These are phyloP conservation scores for Puffinus mauretanicus DNA, from an alignment of 2,113 vertebrate genomes.

Conservation along the genomic window DNA sequence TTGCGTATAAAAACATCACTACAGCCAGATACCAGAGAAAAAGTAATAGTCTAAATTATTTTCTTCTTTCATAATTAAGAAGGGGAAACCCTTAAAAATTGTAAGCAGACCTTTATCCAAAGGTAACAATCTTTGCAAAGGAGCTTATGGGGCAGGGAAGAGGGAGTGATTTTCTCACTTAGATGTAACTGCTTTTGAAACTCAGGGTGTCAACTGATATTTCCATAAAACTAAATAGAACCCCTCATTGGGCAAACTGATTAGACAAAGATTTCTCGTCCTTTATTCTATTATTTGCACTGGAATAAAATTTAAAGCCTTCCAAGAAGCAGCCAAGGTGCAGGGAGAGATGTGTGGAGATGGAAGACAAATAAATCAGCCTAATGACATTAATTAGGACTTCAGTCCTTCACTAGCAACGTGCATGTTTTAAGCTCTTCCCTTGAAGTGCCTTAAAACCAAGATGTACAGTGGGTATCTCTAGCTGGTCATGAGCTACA, in stretches of 20 bases:
- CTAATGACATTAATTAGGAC: background rate
- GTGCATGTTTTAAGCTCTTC: background rate
- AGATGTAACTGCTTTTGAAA: background rate
- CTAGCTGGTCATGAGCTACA: fast-evolving
- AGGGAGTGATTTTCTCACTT: background rate
- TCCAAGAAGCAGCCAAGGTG: background rate
- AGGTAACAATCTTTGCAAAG: background rate
- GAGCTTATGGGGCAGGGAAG: background rate
- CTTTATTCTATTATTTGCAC: background rate
- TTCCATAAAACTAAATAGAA: background rate
- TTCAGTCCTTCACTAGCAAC: background rate
- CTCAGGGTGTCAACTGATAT: background rate
- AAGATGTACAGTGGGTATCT: background rate
- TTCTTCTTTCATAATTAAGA: background rate
- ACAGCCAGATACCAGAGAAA: background rate
- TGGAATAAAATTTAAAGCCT: background rate
- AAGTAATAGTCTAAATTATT: background rate
- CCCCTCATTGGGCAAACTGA: background rate
- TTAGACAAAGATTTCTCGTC: background rate
- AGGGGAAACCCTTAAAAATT: background rate
- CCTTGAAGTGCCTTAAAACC: background rate
- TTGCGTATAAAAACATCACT: background rate
- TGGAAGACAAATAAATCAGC: background rate
- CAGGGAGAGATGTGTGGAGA: background rate
- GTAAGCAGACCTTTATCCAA: background rate